Percentiles rank a stretch among this genome's conserved stretches.
Evolutionary conservation across 2,888 invertebrate species (phyloP).

Genomic region (Macropis europaea): DNA sequence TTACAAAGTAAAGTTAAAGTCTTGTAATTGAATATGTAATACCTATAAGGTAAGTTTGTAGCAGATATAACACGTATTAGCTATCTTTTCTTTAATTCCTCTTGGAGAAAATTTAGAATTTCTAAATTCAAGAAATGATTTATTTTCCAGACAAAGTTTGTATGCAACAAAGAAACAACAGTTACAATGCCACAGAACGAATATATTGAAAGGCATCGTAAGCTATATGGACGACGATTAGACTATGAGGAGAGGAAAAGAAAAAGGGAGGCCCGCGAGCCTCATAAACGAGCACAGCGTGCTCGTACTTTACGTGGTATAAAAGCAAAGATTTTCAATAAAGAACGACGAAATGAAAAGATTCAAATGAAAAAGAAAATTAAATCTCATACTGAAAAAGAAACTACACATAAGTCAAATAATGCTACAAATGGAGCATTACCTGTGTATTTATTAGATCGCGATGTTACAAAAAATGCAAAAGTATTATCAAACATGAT

Average conservation of each 20-base stretch:
- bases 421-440: conserved; percentile 94
- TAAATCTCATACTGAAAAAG: conserved; percentile 97
- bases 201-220: conserved; percentile 98
- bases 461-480: conserved; percentile 95
- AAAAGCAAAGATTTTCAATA: conserved; percentile 98
- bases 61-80: background rate
- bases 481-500: conserved; percentile 99
- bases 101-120: background rate
- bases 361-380: conserved; percentile 99
- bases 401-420: conserved; percentile 90
- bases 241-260: conserved; percentile 98
- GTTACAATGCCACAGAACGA: conserved; percentile 98
- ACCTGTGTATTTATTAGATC: conserved; percentile 97
- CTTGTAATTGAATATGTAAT: background rate
- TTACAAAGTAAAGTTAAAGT: background rate
- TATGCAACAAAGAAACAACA: background rate
- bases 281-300: conserved; percentile 94
- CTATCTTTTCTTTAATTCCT: background rate
- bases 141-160: conserved; percentile 41
- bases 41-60: conserved; percentile 11
- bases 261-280: conserved; percentile 96
- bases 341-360: conserved; percentile 97
- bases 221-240: conserved; percentile 96
- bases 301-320: conserved; percentile 96
- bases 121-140: conserved; percentile 26